Evolutionary conservation across 1,140 invertebrate genomes (phyloP).

Genomic region (Drosophila sucinea): DNA sequence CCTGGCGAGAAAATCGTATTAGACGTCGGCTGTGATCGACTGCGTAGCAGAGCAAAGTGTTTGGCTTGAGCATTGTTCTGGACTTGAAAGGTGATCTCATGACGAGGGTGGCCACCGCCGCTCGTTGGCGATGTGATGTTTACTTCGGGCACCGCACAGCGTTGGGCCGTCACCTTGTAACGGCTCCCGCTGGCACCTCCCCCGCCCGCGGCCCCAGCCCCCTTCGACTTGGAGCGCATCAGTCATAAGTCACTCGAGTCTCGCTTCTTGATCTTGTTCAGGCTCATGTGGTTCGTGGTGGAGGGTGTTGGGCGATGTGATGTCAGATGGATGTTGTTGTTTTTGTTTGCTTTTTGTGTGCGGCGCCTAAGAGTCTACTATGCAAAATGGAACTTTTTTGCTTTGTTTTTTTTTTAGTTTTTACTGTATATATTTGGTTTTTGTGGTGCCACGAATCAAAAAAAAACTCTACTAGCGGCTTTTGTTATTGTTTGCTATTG

Average conservation of each 20-base stretch:
- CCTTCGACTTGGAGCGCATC: constrained; percentile 71
- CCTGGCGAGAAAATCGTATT: constrained; percentile 83
- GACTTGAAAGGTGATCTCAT: constrained; percentile 30
- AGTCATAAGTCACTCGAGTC: constrained; percentile 83
- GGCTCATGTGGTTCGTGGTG: constrained; percentile 77
- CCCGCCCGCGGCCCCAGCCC: constrained; percentile 59
- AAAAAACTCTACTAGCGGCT: constrained; percentile 66
- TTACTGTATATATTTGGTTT: constrained; percentile 31
- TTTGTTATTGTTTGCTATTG: constrained; percentile 38
- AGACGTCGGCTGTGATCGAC: constrained; percentile 74
- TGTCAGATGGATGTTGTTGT: constrained; percentile 24
- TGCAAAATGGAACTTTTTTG: constrained; percentile 69
- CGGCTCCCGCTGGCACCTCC: constrained; percentile 71
- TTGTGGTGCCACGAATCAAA: constrained; percentile 63
- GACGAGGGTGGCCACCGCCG: constrained; percentile 32
- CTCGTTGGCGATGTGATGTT: constrained; percentile 81
- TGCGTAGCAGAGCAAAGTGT: constrained; percentile 71
- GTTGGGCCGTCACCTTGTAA: constrained; percentile 79
- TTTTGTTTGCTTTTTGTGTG: constrained; percentile 49
- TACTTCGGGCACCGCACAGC: constrained; percentile 77
- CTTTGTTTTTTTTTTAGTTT: constrained; percentile 35
- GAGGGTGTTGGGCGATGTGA: constrained; percentile 48
- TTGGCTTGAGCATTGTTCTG: constrained; percentile 54
- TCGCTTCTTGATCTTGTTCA: constrained; percentile 82
- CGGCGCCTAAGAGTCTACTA: constrained; percentile 72